Evolutionary conservation across 1,140 invertebrate genomes (phyloP).

Genomic region (Eupeodes corollae): DNA sequence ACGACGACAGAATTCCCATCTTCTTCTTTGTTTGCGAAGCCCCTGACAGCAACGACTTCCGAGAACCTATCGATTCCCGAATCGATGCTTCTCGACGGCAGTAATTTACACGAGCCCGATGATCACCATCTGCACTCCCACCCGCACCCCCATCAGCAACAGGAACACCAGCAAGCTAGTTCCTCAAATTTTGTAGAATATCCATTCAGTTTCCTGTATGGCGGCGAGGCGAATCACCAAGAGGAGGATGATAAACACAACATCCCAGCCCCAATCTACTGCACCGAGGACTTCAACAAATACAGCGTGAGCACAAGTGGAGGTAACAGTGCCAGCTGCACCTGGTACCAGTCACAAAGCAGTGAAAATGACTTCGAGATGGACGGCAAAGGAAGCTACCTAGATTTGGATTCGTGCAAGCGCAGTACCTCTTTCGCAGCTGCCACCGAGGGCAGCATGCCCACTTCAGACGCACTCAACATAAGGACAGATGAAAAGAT

Average conservation of each 20-base stretch:
- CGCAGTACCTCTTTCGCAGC: constrained; percentile 25
- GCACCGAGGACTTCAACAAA: too few relatives aligned
- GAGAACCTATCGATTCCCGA: too few relatives aligned
- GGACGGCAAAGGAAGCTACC: constrained; percentile 26
- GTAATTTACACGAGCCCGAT: too few relatives aligned
- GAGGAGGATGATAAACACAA: background rate
- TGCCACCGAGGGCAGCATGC: constrained; percentile 28
- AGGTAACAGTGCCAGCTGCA: too few relatives aligned
- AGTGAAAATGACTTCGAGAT: constrained; percentile 19
- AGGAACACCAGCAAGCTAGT: constrained; percentile 8
- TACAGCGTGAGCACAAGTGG: too few relatives aligned
- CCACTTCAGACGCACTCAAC: constrained; percentile 41
- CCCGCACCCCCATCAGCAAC: constrained; percentile 14
- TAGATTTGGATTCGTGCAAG: constrained; percentile 33
- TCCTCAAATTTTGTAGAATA: constrained; percentile 7
- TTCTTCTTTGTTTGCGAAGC: too few relatives aligned
- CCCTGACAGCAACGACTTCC: too few relatives aligned
- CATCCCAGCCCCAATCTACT: too few relatives aligned
- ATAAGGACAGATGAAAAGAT: constrained; percentile 73
- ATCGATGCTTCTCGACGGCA: too few relatives aligned
- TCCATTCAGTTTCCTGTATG: constrained; percentile 10
- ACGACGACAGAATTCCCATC: too few relatives aligned
- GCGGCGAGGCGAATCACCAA: background rate
- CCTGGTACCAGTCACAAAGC: too few relatives aligned
- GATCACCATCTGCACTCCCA: background rate